Percentiles rank a stretch among this genome's conserved stretches.
Evolutionary conservation across 2,797 vertebrate species (phyloP).

Genomic region (Pagetopsis macropterus): DNA sequence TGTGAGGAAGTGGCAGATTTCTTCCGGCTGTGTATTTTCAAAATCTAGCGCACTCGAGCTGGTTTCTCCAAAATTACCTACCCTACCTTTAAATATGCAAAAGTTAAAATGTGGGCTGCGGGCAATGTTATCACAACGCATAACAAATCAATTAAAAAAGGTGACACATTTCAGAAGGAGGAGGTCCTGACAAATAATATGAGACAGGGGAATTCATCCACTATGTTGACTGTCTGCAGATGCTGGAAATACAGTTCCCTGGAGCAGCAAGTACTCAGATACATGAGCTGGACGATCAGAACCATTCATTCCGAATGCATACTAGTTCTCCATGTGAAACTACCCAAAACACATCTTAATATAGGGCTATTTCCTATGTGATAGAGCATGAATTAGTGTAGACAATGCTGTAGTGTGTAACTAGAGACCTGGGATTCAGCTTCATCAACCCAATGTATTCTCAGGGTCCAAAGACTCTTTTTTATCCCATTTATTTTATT

Average conservation of each 20-base stretch:
- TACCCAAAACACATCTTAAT: conserved; percentile 1
- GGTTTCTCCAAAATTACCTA: no score
- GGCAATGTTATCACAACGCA: conserved; percentile 54
- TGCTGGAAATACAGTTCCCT: not conserved
- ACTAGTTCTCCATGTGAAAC: not conserved
- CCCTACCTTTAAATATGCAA: conserved; percentile 49
- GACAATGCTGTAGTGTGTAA: not conserved
- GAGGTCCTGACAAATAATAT: conserved; percentile 25
- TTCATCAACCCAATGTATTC: not conserved
- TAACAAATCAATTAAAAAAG: conserved; percentile 43
- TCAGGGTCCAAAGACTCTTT: not conserved
- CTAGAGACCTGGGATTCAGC: not conserved
- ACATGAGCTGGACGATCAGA: not conserved
- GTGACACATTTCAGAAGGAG: conserved; percentile 33
- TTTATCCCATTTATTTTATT: no score
- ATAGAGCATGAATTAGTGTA: not conserved
- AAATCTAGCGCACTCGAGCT: no score
- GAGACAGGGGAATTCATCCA: conserved; percentile 12
- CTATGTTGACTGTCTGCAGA: not conserved
- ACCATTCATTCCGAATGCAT: not conserved
- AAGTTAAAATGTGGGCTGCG: conserved; percentile 46
- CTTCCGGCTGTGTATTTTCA: no score
- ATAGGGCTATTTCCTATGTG: not conserved
- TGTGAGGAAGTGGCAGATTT: no score
- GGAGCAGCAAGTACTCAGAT: not conserved